Conservation (phyloP, 2,797 vertebrate genomes). For the Sebastes goodei region DNA sequence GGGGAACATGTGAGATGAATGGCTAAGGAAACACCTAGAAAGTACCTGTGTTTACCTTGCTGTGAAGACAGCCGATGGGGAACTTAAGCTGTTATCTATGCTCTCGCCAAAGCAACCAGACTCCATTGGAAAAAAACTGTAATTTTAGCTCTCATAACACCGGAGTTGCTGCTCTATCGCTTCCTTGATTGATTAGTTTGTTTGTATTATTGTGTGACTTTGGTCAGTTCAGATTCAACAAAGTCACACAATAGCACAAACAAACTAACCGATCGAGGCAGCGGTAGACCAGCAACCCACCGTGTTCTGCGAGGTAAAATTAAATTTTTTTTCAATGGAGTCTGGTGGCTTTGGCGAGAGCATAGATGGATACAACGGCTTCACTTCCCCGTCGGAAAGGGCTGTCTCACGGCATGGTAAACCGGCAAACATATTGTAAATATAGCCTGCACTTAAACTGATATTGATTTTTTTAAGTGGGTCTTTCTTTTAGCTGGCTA, state of each 20-base stretch:
- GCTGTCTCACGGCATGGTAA: not conserved
- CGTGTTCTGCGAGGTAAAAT: not conserved
- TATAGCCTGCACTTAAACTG: not conserved
- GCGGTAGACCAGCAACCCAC: not conserved
- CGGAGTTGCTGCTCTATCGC: too few relatives aligned
- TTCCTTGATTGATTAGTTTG: not conserved
- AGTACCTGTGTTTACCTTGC: not conserved
- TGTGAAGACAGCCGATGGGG: not conserved
- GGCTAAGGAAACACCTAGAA: not conserved
- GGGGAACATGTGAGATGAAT: not conserved
- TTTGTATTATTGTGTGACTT: not conserved
- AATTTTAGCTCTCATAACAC: not conserved
- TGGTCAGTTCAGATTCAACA: not conserved
- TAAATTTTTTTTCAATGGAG: not conserved
- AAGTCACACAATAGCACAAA: not conserved
- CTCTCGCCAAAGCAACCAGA: not conserved
- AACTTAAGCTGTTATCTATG: not conserved
- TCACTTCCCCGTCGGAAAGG: not conserved
- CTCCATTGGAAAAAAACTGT: not conserved
- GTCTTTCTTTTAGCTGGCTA: not conserved
- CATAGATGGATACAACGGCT: not conserved
- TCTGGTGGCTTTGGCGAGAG: not conserved
- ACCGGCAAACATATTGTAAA: not conserved
- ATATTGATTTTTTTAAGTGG: not conserved
- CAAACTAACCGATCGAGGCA: not conserved